Percentiles rank a stretch among this genome's conserved stretches.
These are phyloP conservation scores for Microctonus aethiopoides DNA, from an alignment of 2,888 invertebrate genomes.

Conservation along the genomic window DNA sequence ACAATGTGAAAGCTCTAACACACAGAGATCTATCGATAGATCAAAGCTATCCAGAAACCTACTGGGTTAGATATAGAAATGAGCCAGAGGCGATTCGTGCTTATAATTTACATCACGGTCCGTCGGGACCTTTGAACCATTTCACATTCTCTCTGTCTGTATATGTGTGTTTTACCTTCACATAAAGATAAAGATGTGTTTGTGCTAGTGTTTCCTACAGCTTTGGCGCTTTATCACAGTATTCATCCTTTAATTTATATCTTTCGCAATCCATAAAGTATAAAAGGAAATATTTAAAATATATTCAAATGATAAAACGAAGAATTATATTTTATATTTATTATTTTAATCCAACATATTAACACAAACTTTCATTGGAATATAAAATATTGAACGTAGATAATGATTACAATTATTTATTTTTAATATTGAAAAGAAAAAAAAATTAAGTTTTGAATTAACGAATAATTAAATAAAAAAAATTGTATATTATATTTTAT, in stretches of 20 bases:
- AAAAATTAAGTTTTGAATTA: no score
- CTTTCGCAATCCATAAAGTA: no score
- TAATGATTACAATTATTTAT: no score
- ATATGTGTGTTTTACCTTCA: background rate
- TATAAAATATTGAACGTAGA: no score
- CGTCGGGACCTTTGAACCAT: slow-evolving; percentile 43
- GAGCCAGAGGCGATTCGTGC: slow-evolving; percentile 54
- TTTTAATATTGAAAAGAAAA: no score
- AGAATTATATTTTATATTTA: no score
- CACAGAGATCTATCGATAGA: slow-evolving; percentile 45
- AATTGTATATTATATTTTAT: background rate
- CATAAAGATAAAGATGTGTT: background rate
- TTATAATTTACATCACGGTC: slow-evolving; percentile 60
- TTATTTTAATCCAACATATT: no score
- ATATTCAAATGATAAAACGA: no score
- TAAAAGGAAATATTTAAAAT: no score
- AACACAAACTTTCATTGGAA: no score
- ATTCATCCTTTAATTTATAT: background rate
- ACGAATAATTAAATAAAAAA: background rate
- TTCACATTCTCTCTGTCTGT: slow-evolving; percentile 33
- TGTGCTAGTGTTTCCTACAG: background rate
- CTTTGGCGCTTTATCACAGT: background rate
- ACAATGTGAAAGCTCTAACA: background rate
- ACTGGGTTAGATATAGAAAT: slow-evolving; percentile 39
- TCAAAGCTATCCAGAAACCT: slow-evolving; percentile 48